Evolutionary conservation across 2,888 invertebrate genomes (phyloP), one percentile per base, ranked within the genome.

Genomic region (Argyresthia albistria): DNA sequence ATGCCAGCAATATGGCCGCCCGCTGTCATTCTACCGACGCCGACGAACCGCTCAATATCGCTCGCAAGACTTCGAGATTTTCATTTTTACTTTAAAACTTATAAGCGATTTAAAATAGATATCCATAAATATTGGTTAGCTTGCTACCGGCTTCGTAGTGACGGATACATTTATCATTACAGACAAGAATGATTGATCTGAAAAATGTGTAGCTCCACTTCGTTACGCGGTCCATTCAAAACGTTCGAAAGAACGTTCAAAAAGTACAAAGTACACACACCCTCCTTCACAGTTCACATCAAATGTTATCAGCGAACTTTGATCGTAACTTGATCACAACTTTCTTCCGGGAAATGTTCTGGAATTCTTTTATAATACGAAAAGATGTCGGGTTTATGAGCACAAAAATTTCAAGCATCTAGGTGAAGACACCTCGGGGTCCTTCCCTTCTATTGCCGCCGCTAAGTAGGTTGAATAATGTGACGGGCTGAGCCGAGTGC

Each of bases 391-490:
- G 52, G 56, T 64, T 61, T 59, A 69, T 64, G 60, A 70, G 65
- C 62, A 59, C 59, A 67, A 66, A 67, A 65, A 65, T 70, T 71
- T 72, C 67, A 74, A 76, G 75, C 66, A 70, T 67, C 60, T 61
- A 60, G 57, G 57, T 55, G 61, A 62, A 69, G 78, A 79, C 79
- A 81, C 80, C 80, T 80, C 73, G 59, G 63, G 43, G 63, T 64
- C 69, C 67, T 66, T 66, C 71, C 64, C 64, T 63, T 60, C 68
- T 61, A 68, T 70, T 66, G 65, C 66, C 67, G 62, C 65, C 73
- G 68, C 73, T 84, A 84, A 87, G 86, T 84, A 84, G 84, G 81
- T 77, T 80, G 86, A 83, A 84, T 84, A 86, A 86, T 80, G 77
- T 83, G 83, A 70, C 76, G 73, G 69, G 73, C 73, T 69, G 66